Percentiles rank a stretch among this genome's conserved stretches.
Conservation (phyloP, 1,140 invertebrate genomes). For the Phenacoccus solenopsis region DNA sequence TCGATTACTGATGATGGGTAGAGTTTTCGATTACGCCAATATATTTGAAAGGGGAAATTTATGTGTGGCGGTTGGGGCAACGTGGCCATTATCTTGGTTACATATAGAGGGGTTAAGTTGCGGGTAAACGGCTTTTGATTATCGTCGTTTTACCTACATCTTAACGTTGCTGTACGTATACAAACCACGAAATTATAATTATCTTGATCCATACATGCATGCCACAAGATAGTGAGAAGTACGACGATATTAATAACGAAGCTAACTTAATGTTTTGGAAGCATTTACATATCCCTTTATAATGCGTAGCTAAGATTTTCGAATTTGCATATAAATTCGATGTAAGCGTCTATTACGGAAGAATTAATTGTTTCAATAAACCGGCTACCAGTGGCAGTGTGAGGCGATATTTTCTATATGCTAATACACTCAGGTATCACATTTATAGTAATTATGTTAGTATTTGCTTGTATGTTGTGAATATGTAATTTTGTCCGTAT, state of each 20-base stretch:
- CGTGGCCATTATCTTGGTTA: too few species aligned
- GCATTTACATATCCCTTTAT: constrained; percentile 2
- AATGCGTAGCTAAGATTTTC: not conserved
- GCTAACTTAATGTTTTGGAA: not conserved
- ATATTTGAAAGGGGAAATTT: too few species aligned
- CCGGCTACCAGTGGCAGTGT: not conserved
- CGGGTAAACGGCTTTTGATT: not conserved
- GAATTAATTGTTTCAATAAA: not conserved
- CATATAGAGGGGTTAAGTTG: too few species aligned
- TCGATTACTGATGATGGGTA: too few species aligned
- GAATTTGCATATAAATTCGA: not conserved
- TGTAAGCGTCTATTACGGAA: not conserved
- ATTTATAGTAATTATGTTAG: too few species aligned
- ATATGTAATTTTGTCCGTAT: too few species aligned
- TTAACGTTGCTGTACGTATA: not conserved
- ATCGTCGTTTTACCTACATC: not conserved
- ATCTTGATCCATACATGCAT: constrained; percentile 2
- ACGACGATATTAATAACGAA: not conserved
- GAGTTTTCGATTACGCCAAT: too few species aligned
- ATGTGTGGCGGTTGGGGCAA: too few species aligned
- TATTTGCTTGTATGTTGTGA: too few species aligned
- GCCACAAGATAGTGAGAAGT: not conserved
- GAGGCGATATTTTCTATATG: too few species aligned
- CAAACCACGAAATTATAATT: not conserved
- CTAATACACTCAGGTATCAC: too few species aligned